Evolutionary conservation across 2,113 vertebrate genomes (phyloP).

Genomic region (Muscicapa adusta): DNA sequence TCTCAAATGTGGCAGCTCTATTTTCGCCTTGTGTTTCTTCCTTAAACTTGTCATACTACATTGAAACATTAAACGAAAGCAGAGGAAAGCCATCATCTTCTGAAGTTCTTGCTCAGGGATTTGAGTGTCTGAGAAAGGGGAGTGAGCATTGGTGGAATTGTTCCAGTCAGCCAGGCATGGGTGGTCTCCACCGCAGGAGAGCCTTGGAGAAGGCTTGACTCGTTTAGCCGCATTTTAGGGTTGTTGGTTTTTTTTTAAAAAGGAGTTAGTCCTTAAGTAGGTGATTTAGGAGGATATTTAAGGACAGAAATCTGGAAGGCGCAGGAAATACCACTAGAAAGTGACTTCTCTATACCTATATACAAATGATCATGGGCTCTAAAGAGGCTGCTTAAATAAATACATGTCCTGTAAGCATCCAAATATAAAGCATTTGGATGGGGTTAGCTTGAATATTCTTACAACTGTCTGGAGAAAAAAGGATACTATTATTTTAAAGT

Average conservation of each 20-base stretch:
- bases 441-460: background rate
- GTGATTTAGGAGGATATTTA: background rate
- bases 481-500: background rate
- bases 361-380: background rate
- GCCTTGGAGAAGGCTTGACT: background rate
- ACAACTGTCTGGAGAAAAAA: background rate
- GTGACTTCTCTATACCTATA: background rate
- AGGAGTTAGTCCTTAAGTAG: background rate
- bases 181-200: background rate
- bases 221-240: background rate
- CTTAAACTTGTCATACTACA: background rate
- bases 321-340: background rate
- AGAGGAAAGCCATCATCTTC: background rate
- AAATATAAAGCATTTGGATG: background rate
- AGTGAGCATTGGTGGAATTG: fast-evolving
- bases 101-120: background rate
- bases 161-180: background rate
- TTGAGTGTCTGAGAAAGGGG: background rate
- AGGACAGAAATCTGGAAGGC: background rate
- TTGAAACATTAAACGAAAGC: background rate
- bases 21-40: background rate
- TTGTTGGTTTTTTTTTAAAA: background rate
- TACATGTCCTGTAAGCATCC: background rate
- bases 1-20: background rate
- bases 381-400: background rate